Evolutionary conservation across 92 coral and sea anemone genomes (phyloP).

Genomic region (Palythoa grandis): DNA sequence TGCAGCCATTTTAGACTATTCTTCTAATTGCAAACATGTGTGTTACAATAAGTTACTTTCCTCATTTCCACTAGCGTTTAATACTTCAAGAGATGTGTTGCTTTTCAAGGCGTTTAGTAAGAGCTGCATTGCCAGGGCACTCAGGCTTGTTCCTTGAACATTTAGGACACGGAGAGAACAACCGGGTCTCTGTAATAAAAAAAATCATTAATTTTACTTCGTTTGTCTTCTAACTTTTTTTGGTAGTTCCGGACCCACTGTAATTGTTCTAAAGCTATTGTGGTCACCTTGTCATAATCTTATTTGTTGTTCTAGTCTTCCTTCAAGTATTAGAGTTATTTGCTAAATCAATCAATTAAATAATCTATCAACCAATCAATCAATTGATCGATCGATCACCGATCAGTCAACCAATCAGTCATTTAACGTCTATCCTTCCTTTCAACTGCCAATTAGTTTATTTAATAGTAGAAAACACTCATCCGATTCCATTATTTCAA

Average conservation of each 20-base stretch:
- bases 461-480: too few species aligned
- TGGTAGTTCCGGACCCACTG: too few species aligned
- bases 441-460: neutral
- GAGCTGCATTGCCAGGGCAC: conserved; percentile 25
- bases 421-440: neutral
- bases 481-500: too few species aligned
- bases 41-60: neutral
- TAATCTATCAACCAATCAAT: too few species aligned
- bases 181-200: neutral
- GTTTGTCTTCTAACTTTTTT: neutral
- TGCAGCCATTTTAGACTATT: neutral
- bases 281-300: too few species aligned
- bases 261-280: neutral
- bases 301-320: too few species aligned
- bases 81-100: conserved; percentile 16
- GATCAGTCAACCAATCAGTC: too few species aligned
- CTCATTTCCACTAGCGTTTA: conserved; percentile 41
- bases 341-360: too few species aligned
- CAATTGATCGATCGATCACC: too few species aligned
- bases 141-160: conserved; percentile 20
- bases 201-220: neutral
- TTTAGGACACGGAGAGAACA: conserved; percentile 26
- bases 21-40: neutral
- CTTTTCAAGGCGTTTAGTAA: neutral
- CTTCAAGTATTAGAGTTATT: too few species aligned